Conservation (phyloP, 2,888 invertebrate species). For the Aporophyla lueneburgensis region DNA sequence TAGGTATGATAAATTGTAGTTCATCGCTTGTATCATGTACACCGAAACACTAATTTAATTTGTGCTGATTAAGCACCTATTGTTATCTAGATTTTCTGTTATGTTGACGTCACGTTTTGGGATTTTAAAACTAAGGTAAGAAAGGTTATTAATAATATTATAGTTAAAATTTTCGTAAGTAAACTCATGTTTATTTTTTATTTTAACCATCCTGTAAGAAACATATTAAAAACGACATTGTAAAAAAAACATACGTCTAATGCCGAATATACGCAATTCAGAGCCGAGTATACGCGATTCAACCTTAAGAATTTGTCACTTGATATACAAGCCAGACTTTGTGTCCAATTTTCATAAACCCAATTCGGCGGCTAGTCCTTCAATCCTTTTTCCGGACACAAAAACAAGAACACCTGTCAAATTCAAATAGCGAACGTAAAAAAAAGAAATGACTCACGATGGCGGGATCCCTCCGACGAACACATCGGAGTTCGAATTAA, state of each 20-base stretch:
- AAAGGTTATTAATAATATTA: neutral
- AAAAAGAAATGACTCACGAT: conserved; percentile 90
- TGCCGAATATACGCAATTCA: neutral
- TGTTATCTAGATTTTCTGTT: conserved; percentile 21
- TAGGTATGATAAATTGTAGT: conserved; percentile 48
- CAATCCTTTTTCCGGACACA: neutral
- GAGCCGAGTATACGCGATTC: neutral
- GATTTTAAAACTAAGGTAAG: neutral
- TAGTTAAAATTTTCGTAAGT: neutral
- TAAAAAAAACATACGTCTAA: neutral
- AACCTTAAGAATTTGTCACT: neutral
- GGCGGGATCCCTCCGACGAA: conserved; percentile 99
- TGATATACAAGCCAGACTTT: neutral
- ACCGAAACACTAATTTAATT: conserved; percentile 33
- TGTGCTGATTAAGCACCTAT: conserved; percentile 43
- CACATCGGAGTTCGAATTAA: conserved; percentile 97
- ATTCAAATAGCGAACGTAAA: conserved; percentile 17
- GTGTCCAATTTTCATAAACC: conserved; percentile 7
- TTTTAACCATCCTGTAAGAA: too few relatives aligned
- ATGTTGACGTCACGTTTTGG: neutral
- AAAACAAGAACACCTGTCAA: neutral
- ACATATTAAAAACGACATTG: neutral
- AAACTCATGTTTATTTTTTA: too few relatives aligned
- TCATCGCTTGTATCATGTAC: conserved; percentile 28
- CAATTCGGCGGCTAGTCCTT: neutral